phyloP scores from a whole-genome alignment of 2,888 invertebrate species.

The Metalampra italica region DNA sequence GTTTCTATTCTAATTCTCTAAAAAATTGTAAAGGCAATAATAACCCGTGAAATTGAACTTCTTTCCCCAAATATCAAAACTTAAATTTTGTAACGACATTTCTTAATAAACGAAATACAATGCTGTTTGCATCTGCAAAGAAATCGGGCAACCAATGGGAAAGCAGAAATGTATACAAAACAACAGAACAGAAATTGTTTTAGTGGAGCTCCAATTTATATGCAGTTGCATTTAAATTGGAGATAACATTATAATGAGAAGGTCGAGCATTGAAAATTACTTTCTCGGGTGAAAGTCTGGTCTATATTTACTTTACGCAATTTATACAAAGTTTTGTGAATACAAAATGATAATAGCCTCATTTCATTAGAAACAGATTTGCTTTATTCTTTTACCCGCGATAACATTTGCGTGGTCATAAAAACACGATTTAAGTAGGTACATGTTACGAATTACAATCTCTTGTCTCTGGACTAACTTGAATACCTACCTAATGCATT shows the following conservation, averaged over 20 bases:
- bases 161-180: too few relatives aligned
- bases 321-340: background rate
- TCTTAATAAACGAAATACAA: background rate
- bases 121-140: background rate
- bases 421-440: too few relatives aligned
- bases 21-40: slow-evolving; percentile 19
- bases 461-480: too few relatives aligned
- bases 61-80: slow-evolving; percentile 5
- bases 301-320: background rate
- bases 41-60: slow-evolving; percentile 25
- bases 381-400: too few relatives aligned
- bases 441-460: too few relatives aligned
- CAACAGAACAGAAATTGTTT: background rate
- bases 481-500: too few relatives aligned
- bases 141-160: background rate
- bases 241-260: background rate
- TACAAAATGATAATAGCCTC: too few relatives aligned
- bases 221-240: background rate
- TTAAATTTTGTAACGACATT: too few relatives aligned
- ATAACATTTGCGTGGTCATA: too few relatives aligned
- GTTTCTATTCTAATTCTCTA: slow-evolving; percentile 3
- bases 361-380: too few relatives aligned
- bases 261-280: background rate
- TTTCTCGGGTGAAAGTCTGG: background rate
- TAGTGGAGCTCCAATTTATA: background rate